phyloP scores from a whole-genome alignment of 2,888 invertebrate genomes.

The Germaria angustata region DNA sequence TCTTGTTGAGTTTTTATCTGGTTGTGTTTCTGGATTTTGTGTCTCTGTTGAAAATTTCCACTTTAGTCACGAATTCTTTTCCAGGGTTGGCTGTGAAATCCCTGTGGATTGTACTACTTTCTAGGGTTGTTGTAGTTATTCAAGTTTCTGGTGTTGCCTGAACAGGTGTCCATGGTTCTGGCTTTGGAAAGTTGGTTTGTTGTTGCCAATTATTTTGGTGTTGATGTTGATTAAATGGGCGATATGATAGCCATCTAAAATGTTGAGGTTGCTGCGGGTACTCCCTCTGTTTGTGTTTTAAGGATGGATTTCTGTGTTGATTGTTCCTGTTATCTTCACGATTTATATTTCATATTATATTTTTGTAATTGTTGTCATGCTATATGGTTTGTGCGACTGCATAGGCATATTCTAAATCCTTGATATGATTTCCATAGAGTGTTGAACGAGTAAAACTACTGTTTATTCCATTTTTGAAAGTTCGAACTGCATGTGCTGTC shows the following conservation, averaged over 20 bases:
- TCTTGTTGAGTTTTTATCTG: constrained; percentile 5
- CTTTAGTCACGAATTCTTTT: constrained; percentile 7
- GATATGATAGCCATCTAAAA: neutral
- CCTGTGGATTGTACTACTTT: neutral
- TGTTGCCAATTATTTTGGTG: too few species aligned
- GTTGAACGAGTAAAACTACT: neutral
- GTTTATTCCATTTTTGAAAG: neutral
- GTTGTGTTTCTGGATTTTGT: neutral
- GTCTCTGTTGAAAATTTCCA: constrained; percentile 19
- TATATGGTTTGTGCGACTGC: constrained; percentile 4
- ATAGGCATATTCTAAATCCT: constrained; percentile 6
- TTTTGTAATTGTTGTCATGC: constrained; percentile 7
- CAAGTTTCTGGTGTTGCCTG: constrained; percentile 16
- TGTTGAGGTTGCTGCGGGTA: too few species aligned
- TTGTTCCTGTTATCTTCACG: neutral
- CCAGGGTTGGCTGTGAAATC: constrained; percentile 13
- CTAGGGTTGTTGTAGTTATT: constrained; percentile 15
- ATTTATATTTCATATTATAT: neutral
- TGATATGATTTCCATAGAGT: neutral
- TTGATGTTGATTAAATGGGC: constrained; percentile 6
- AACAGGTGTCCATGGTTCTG: constrained; percentile 8
- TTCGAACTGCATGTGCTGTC: neutral
- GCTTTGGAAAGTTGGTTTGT: too few species aligned
- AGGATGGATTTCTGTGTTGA: neutral
- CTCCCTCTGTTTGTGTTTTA: neutral